These are phyloP conservation scores for Muntiacus muntjak DNA, from an alignment of 2,113 vertebrate genomes.

Conservation along the genomic window DNA sequence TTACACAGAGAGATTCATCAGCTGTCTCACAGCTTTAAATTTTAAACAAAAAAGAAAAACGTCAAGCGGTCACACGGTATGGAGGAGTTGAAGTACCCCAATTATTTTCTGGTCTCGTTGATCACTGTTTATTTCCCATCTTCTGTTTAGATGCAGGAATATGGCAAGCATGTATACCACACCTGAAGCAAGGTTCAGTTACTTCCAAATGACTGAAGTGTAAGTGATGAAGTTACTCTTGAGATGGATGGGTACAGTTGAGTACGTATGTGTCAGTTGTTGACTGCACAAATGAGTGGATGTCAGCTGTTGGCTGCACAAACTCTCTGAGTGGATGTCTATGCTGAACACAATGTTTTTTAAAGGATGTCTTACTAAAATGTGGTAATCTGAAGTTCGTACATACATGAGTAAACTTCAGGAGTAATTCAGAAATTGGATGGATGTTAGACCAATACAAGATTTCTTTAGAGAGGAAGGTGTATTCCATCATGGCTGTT, in stretches of 20 bases:
- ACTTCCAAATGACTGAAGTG: no score
- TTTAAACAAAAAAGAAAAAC: background rate
- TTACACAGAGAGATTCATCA: background rate
- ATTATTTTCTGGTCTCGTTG: background rate
- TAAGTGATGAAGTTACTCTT: background rate
- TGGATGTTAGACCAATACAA: background rate
- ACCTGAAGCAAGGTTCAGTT: background rate
- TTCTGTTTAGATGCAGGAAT: background rate
- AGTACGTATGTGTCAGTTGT: rapidly evolving
- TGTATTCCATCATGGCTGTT: background rate
- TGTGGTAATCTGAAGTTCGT: background rate
- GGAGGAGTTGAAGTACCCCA: background rate
- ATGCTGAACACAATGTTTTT: background rate
- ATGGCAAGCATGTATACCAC: rapidly evolving
- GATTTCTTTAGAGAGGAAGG: background rate
- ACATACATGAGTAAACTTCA: background rate
- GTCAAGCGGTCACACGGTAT: background rate
- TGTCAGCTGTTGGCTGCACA: no score
- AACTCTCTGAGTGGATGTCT: background rate
- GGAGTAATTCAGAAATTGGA: background rate
- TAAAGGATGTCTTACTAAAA: background rate
- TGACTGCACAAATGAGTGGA: background rate
- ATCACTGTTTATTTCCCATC: background rate
- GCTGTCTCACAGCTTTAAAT: background rate
- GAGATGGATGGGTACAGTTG: background rate